phyloP scores from a whole-genome alignment of 1,140 invertebrate species.

The Cydia pomonella region DNA sequence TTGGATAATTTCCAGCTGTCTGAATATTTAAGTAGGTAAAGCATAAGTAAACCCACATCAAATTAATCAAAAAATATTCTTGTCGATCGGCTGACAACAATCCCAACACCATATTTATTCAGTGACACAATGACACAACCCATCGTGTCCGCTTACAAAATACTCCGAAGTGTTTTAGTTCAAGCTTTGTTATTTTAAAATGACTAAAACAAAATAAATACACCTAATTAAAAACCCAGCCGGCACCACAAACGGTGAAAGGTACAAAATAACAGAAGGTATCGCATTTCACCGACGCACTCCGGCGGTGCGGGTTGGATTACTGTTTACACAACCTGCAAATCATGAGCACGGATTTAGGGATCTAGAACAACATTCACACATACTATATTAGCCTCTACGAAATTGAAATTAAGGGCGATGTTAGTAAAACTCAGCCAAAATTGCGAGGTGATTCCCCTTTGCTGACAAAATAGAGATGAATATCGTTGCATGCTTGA shows the following conservation, averaged over 20 bases:
- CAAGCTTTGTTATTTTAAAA: slow-evolving; percentile 13
- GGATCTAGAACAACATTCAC: slow-evolving; percentile 35
- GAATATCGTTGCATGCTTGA: background rate
- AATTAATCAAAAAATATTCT: background rate
- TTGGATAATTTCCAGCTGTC: too few relatives aligned
- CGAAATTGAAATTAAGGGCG: background rate
- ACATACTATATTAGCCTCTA: background rate
- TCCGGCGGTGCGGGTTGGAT: slow-evolving; percentile 49
- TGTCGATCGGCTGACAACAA: background rate
- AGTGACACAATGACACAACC: background rate
- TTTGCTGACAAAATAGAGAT: slow-evolving; percentile 12
- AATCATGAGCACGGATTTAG: slow-evolving; percentile 51
- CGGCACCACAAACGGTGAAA: slow-evolving; percentile 44
- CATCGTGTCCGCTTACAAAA: background rate
- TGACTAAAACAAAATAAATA: slow-evolving; percentile 25
- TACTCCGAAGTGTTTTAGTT: slow-evolving; percentile 18
- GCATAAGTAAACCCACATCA: background rate
- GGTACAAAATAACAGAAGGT: slow-evolving; percentile 43
- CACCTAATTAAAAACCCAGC: slow-evolving; percentile 31
- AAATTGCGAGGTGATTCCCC: background rate
- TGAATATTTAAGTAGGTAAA: too few relatives aligned
- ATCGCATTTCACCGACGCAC: slow-evolving; percentile 52
- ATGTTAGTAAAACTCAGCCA: background rate
- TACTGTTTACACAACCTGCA: slow-evolving; percentile 67
- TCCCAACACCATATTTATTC: background rate